Conservation (phyloP, 2,888 invertebrate genomes). For the Ptychoptera contaminata region DNA sequence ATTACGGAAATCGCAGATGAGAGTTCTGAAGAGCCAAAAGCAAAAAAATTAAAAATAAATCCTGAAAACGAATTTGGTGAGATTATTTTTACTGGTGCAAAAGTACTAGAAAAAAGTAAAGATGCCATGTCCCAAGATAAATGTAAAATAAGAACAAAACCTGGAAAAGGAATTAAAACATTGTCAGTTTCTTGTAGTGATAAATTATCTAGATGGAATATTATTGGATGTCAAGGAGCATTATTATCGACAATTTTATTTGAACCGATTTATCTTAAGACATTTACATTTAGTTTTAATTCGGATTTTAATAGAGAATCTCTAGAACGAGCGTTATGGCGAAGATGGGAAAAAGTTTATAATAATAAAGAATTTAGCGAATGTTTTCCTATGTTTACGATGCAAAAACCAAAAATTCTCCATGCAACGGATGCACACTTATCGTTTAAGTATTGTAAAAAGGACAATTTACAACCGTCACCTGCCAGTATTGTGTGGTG, state of each 20-base stretch:
- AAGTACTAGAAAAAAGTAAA: conserved; percentile 39
- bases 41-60: conserved; percentile 16
- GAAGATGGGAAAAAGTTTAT: conserved; percentile 21
- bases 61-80: conserved; percentile 11
- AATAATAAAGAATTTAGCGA: not conserved
- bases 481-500: conserved; percentile 47
- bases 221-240: conserved; percentile 73
- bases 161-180: conserved; percentile 79
- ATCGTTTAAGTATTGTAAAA: conserved; percentile 31
- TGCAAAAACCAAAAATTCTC: conserved; percentile 18
- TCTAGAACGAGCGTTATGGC: conserved; percentile 37
- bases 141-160: conserved; percentile 69
- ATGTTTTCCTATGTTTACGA: conserved; percentile 12
- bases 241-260: conserved; percentile 51
- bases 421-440: conserved; percentile 9
- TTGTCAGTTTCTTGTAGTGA: conserved; percentile 88
- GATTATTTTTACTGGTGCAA: conserved; percentile 64
- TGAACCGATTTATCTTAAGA: conserved; percentile 49
- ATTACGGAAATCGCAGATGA: conserved; percentile 12
- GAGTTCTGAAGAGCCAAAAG: conserved; percentile 7
- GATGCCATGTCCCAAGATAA: conserved; percentile 44
- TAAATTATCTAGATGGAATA: conserved; percentile 80
- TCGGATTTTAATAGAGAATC: conserved; percentile 44
- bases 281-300: conserved; percentile 53
- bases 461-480: conserved; percentile 30